Base-by-base conservation (phyloP, 2,888 invertebrate species). In the Trissolcus japonicus region DNA sequence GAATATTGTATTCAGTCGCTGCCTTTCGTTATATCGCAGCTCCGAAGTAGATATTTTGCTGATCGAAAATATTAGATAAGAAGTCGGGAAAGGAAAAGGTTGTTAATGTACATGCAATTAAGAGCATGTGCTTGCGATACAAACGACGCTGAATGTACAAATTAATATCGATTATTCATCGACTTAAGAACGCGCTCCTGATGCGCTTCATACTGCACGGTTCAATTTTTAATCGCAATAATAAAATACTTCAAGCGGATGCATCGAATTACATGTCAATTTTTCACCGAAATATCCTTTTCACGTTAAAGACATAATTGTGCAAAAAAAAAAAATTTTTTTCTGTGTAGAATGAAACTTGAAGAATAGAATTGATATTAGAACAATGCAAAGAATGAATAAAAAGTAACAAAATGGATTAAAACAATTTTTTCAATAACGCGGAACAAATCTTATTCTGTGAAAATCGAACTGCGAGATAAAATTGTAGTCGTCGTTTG, bases 1-100 rank as follows among this genome's bases (percentile, higher is more conserved):
- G 68, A 69, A 71, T 65, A 76, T 71, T 72, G 75, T 78, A 78
- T 75, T 77, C 78, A 72, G 72, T 80, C 76, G 80, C 77, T 81
- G 80, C 78, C 79, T 80, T 80, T 79, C 65, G 73, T 69, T 77
- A 68, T 59, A 71, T 62, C 63, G 77, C 73, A 68, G 77, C 68
- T 54, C 68, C 68, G 73, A 60, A 60, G 76, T 71, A 71, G 60
- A 68, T 71, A 76, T 71, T 71, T 71, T 66, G 71, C 74, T 69
- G 71, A 67, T 75, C 69, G 57, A 62, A 59, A 13, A 55, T 46
- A 67, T 72, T 61, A 76, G 48, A 68, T 65, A 73, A 66, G 48
- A 35, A 35, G 62, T 63, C 35, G 56, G 48, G 63, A 25, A 51
- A 71, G 48, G 57, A 51, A 61, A 63, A 76, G 60, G 71, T 73